These are phyloP conservation scores for Meganola albula DNA, from an alignment of 2,888 invertebrate species.

Conservation along the genomic window DNA sequence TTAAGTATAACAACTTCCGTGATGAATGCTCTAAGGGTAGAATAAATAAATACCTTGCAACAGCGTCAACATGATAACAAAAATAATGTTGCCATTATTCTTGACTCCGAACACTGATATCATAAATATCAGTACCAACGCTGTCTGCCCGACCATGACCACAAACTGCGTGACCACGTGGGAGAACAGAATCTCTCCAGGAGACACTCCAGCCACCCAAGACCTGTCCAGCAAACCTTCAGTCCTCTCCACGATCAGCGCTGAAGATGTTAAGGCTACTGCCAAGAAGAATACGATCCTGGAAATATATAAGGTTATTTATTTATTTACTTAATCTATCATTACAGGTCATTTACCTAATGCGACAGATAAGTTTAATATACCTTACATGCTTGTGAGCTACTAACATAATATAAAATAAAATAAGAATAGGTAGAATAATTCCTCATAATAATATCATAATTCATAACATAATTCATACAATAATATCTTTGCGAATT, in stretches of 20 bases:
- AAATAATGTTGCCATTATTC: conserved; percentile 90
- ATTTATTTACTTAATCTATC: no score
- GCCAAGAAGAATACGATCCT: conserved; percentile 98
- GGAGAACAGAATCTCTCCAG: conserved; percentile 94
- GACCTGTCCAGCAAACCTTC: conserved; percentile 94
- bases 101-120: conserved; percentile 93
- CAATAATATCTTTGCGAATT: no score
- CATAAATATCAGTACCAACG: conserved; percentile 93
- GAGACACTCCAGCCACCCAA: conserved; percentile 95
- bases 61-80: conserved; percentile 90
- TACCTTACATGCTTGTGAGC: no score
- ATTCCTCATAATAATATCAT: no score
- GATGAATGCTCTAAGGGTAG: no score
- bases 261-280: conserved; percentile 94
- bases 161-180: conserved; percentile 97
- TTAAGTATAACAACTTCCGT: no score
- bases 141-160: conserved; percentile 96
- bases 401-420: no score
- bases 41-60: conserved; percentile 91
- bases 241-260: conserved; percentile 92
- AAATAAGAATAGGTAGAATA: no score
- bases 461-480: no score
- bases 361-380: no score
- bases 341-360: no score
- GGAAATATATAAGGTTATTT: conserved; percentile 25